Evolutionary conservation across 1,140 invertebrate genomes (phyloP).

Genomic region (Drosophila pruinosa): DNA sequence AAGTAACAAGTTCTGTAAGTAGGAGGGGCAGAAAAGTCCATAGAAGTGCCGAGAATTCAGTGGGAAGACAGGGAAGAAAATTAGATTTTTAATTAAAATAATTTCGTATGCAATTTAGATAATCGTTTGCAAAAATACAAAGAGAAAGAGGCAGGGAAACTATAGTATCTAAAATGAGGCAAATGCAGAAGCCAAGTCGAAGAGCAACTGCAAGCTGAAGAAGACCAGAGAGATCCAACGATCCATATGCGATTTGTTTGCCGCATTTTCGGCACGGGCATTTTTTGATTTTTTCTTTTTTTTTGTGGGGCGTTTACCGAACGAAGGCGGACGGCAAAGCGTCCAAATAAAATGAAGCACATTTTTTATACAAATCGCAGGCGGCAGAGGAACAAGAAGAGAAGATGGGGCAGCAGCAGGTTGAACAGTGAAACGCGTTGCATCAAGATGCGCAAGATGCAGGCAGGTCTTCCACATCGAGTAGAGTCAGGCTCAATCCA

Average conservation of each 20-base stretch:
- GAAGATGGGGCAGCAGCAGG: constrained; percentile 20
- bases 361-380: constrained; percentile 76
- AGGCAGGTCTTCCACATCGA: constrained; percentile 13
- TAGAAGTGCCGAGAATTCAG: background rate
- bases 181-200: constrained; percentile 6
- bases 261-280: constrained; percentile 55
- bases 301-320: constrained; percentile 62
- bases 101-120: constrained; percentile 83
- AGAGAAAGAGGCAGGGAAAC: constrained; percentile 1
- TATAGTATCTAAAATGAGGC: constrained; percentile 27
- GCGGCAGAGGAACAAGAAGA: background rate
- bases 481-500: background rate
- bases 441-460: constrained; percentile 70
- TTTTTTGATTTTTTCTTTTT: background rate
- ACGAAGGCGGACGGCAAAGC: constrained; percentile 70
- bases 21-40: background rate
- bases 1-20: constrained; percentile 23
- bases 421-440: constrained; percentile 30
- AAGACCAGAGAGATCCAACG: constrained; percentile 27
- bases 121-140: constrained; percentile 72
- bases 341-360: constrained; percentile 79
- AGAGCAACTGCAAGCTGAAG: background rate
- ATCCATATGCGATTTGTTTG: constrained; percentile 77
- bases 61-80: constrained; percentile 57
- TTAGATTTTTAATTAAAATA: constrained; percentile 83